Percentiles rank a stretch among this genome's conserved stretches.
These are phyloP conservation scores for Elephas maximus DNA, from an alignment of 2,113 vertebrate species.

Conservation along the genomic window DNA sequence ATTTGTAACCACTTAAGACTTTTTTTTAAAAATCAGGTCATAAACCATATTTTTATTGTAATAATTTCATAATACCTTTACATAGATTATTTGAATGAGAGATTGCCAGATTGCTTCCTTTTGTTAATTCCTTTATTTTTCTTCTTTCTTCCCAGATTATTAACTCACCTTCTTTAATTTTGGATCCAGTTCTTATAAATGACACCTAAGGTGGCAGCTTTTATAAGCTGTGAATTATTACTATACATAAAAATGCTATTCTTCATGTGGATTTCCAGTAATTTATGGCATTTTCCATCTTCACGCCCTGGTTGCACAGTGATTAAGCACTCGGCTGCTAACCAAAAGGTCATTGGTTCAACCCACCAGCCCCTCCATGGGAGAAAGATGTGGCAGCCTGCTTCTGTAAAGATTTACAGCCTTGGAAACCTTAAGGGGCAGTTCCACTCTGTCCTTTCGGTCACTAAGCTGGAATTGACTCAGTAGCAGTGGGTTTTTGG, in stretches of 20 bases:
- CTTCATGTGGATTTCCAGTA: neutral
- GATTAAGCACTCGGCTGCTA: too few species aligned
- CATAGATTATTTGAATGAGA: neutral
- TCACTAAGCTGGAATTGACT: too few species aligned
- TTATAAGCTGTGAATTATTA: slow-evolving; percentile 19
- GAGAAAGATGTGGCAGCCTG: too few species aligned
- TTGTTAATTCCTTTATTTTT: neutral
- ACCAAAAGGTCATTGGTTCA: too few species aligned
- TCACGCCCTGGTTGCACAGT: neutral
- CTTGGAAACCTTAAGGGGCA: too few species aligned
- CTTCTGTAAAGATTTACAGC: too few species aligned
- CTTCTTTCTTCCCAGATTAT: neutral
- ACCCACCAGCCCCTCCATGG: too few species aligned
- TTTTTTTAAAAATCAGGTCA: neutral
- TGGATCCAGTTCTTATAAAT: slow-evolving; percentile 4
- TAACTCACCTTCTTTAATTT: slow-evolving; percentile 8
- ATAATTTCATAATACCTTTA: neutral
- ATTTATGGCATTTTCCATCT: neutral
- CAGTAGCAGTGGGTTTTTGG: too few species aligned
- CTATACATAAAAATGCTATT: neutral
- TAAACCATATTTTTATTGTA: neutral
- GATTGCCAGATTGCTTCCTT: neutral
- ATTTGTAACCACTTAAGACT: neutral
- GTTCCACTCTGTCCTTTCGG: too few species aligned
- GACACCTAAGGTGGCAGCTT: neutral